Evolutionary conservation across 53 echinoderm and acorn worm genomes (phyloP).

Genomic region (Holothuria leucospilota): DNA sequence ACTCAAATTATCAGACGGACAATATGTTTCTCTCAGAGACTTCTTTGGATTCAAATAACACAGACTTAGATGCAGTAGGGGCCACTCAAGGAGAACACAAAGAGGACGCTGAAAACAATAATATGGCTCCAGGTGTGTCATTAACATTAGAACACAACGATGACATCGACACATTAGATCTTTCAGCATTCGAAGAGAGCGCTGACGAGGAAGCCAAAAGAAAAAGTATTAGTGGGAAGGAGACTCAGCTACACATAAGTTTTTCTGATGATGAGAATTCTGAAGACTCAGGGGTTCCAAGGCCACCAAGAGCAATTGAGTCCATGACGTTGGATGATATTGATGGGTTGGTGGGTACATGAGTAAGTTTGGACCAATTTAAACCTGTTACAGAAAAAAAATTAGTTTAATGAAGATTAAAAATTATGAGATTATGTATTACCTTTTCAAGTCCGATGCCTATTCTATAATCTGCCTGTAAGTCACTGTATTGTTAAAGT

Average conservation of each 20-base stretch:
- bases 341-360: constrained; percentile 56
- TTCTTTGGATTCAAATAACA: constrained; percentile 45
- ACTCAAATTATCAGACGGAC: constrained; percentile 37
- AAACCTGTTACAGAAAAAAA: no score
- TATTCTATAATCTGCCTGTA: no score
- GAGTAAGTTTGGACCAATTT: neutral
- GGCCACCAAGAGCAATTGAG: constrained; percentile 86
- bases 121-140: neutral
- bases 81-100: constrained; percentile 18
- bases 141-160: constrained; percentile 14
- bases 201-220: constrained; percentile 56
- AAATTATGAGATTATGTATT: no score
- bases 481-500: no score
- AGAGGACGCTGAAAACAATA: constrained; percentile 38
- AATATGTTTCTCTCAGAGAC: constrained; percentile 53
- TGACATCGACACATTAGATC: constrained; percentile 43
- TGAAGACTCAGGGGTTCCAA: constrained; percentile 92
- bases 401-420: no score
- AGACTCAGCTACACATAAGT: constrained; percentile 94
- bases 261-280: constrained; percentile 99
- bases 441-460: no score
- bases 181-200: constrained; percentile 47
- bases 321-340: constrained; percentile 94
- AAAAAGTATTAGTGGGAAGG: constrained; percentile 51
- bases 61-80: neutral